Evolutionary conservation across 2,113 vertebrate species (phyloP).

Genomic region (Mormyrus iriodes): DNA sequence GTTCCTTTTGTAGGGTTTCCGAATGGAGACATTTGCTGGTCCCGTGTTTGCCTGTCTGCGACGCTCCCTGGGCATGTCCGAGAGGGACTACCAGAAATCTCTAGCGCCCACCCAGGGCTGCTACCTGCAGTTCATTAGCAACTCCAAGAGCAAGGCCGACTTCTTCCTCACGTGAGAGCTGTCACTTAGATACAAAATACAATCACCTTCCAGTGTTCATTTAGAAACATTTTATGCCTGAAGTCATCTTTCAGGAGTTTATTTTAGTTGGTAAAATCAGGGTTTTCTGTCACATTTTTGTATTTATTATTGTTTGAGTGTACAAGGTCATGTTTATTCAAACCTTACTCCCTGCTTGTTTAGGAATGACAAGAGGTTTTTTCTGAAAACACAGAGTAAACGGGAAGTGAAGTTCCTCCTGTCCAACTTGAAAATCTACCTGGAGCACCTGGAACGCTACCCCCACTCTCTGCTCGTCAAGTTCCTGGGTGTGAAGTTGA

Average conservation of each 20-base stretch:
- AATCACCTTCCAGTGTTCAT: neutral
- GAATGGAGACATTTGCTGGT: conserved; percentile 72
- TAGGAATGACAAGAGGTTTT: conserved; percentile 81
- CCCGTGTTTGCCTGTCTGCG: conserved; percentile 69
- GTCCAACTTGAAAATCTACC: conserved; percentile 67
- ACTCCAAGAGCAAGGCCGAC: conserved; percentile 84
- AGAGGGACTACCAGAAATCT: conserved; percentile 70
- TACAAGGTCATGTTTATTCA: neutral
- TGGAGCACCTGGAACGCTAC: conserved; percentile 68
- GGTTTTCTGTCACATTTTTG: neutral
- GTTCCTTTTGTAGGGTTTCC: conserved; percentile 61
- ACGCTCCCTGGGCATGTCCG: conserved; percentile 60
- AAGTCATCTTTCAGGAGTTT: neutral
- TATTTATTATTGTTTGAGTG: neutral
- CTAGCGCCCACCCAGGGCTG: conserved; percentile 58
- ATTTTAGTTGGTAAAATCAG: too few species aligned
- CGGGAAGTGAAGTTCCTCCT: conserved; percentile 71
- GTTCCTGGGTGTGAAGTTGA: conserved; percentile 66
- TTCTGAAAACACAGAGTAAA: conserved; percentile 80
- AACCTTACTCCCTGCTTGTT: neutral
- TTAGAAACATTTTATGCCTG: neutral
- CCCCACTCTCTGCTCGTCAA: conserved; percentile 80
- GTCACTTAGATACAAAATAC: neutral
- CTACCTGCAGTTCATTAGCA: conserved; percentile 84
- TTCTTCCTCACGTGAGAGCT: conserved; percentile 81